phyloP scores from a whole-genome alignment of 1,140 invertebrate species.

The Nasonia vitripennis region DNA sequence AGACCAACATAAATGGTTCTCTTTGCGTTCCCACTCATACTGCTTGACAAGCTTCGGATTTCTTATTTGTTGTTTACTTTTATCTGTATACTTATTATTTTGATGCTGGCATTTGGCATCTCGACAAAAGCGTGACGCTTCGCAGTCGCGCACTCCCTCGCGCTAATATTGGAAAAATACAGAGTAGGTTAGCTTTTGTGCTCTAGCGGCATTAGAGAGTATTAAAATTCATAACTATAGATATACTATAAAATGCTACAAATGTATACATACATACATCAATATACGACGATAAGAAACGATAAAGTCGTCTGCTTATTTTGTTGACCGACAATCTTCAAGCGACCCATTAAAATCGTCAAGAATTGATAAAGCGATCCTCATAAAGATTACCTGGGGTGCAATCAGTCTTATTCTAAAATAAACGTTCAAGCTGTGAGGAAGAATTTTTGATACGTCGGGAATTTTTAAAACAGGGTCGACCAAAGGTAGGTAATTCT shows the following conservation, averaged over 20 bases:
- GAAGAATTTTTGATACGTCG: background rate
- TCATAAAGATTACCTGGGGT: constrained; percentile 12
- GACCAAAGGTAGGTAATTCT: constrained; percentile 14
- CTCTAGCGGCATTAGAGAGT: background rate
- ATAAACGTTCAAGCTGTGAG: background rate
- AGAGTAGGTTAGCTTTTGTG: constrained; percentile 33
- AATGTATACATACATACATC: constrained; percentile 2
- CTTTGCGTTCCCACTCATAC: constrained; percentile 80
- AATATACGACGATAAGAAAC: constrained; percentile 29
- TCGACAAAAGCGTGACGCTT: background rate
- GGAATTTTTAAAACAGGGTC: background rate
- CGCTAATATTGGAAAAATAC: background rate
- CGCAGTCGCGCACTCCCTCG: background rate
- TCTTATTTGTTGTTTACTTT: constrained; percentile 7
- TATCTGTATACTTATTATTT: background rate
- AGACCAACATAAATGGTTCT: constrained; percentile 85
- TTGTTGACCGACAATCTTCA: background rate
- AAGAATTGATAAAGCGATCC: constrained; percentile 42
- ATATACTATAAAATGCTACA: background rate
- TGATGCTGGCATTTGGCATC: too few relatives aligned
- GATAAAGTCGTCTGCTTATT: constrained; percentile 39
- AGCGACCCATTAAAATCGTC: constrained; percentile 7
- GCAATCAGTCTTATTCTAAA: background rate
- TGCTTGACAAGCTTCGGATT: background rate
- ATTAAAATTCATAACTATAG: background rate